Conservation (phyloP, 2,797 vertebrate species). For the Esox lucius region DNA sequence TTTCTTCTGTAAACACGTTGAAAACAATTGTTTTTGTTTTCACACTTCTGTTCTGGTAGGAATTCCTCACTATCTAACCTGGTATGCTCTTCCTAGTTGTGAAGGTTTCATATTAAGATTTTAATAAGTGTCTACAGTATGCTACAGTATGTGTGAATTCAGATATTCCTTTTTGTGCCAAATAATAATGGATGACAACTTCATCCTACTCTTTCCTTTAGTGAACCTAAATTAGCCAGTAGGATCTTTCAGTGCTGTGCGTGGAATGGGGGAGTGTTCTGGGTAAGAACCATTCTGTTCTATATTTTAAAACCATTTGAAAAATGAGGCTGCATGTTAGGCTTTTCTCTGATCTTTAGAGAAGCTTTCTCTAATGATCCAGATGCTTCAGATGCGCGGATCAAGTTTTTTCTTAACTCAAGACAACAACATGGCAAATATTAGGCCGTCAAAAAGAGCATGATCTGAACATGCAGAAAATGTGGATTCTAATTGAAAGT, state of each 20-base stretch:
- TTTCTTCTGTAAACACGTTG: neutral
- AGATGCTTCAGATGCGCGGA: too few species aligned
- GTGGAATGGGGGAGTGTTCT: slow-evolving; percentile 98
- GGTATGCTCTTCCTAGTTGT: neutral
- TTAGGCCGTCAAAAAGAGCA: too few species aligned
- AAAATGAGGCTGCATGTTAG: neutral
- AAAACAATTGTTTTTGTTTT: neutral
- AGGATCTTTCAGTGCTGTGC: slow-evolving; percentile 97
- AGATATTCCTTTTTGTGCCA: neutral
- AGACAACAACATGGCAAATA: too few species aligned
- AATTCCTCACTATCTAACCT: neutral
- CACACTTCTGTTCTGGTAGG: neutral
- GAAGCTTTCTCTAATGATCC: too few species aligned
- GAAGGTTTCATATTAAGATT: neutral
- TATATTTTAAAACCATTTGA: neutral
- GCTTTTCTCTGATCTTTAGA: neutral
- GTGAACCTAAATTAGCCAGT: slow-evolving; percentile 92
- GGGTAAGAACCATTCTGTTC: slow-evolving; percentile 73
- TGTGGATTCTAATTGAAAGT: too few species aligned
- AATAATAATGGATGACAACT: neutral
- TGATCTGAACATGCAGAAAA: too few species aligned
- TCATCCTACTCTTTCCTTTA: slow-evolving; percentile 57
- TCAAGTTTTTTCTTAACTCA: too few species aligned
- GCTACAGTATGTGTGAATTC: neutral
- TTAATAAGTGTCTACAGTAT: neutral